These are phyloP conservation scores for Pseudanteris insignis DNA, from an alignment of 2,888 invertebrate genomes.

Conservation along the genomic window DNA sequence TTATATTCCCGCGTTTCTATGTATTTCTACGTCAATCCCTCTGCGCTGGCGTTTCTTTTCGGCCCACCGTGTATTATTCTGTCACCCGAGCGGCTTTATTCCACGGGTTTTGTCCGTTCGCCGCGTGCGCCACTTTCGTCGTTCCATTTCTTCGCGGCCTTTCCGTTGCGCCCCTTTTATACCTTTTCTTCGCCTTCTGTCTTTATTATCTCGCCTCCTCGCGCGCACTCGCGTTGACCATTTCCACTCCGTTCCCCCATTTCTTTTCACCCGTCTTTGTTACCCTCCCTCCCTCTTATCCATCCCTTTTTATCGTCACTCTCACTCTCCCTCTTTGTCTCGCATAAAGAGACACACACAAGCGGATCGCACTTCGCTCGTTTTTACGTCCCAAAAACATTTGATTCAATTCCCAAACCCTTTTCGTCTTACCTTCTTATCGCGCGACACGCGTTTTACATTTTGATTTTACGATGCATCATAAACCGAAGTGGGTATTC, in stretches of 20 bases:
- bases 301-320: constrained; percentile 1
- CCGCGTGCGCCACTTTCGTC: constrained; percentile 25
- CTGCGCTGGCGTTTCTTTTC: constrained; percentile 26
- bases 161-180: not conserved
- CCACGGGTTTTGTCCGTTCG: constrained; percentile 37
- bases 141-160: constrained; percentile 15
- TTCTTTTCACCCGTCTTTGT: too few species aligned
- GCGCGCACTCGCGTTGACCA: not conserved
- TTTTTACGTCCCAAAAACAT: constrained; percentile 41
- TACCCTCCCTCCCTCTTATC: constrained; percentile 1
- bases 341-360: too few species aligned
- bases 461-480: constrained; percentile 36
- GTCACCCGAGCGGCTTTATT: constrained; percentile 35
- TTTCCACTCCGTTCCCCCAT: not conserved
- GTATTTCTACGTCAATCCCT: constrained; percentile 45
- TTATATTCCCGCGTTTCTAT: constrained; percentile 46
- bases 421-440: constrained; percentile 21
- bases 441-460: constrained; percentile 33
- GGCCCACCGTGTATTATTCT: constrained; percentile 40
- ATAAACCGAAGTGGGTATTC: constrained; percentile 36
- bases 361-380: too few species aligned
- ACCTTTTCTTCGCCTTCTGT: not conserved
- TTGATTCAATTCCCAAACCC: constrained; percentile 36
- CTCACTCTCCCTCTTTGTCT: not conserved
- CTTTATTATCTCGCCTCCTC: constrained; percentile 1